Conservation (phyloP, 2,113 vertebrate genomes). For the Asarcornis scutulata region DNA sequence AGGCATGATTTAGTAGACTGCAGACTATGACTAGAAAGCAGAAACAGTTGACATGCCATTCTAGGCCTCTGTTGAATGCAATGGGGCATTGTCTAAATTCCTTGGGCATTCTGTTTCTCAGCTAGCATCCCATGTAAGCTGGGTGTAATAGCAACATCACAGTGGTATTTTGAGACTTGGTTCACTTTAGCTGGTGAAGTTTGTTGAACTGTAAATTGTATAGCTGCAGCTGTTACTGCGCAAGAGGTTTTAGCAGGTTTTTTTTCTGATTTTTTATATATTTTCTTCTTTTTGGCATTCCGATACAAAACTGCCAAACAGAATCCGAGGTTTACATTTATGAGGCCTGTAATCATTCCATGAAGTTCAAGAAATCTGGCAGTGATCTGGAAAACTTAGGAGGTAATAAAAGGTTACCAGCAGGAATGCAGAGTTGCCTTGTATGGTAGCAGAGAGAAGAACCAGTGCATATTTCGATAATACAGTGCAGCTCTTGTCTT, state of each 20-base stretch:
- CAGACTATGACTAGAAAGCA: not conserved
- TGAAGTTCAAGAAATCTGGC: slow-evolving; percentile 75
- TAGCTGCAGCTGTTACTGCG: not conserved
- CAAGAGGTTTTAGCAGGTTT: not conserved
- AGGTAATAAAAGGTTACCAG: slow-evolving; percentile 80
- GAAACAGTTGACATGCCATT: not conserved
- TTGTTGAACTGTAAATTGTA: not conserved
- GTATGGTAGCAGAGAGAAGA: slow-evolving; percentile 80
- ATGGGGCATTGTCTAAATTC: not conserved
- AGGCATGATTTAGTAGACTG: not conserved
- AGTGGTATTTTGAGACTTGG: not conserved
- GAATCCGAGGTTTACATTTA: slow-evolving; percentile 72
- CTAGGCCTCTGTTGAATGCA: not conserved
- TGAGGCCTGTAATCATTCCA: slow-evolving; percentile 76
- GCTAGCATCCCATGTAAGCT: not conserved
- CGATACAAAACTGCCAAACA: slow-evolving; percentile 38
- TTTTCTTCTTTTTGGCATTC: slow-evolving; percentile 48
- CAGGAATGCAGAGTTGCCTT: slow-evolving; percentile 83
- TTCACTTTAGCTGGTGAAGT: not conserved
- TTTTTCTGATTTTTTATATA: not conserved
- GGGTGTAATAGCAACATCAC: not conserved
- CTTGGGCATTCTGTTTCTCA: not conserved
- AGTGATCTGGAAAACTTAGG: slow-evolving; percentile 70
- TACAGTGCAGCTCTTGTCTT: slow-evolving; percentile 32
- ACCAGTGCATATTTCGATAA: slow-evolving; percentile 45